These are phyloP conservation scores for Scaeva pyrastri DNA, from an alignment of 2,888 invertebrate species.

Conservation along the genomic window DNA sequence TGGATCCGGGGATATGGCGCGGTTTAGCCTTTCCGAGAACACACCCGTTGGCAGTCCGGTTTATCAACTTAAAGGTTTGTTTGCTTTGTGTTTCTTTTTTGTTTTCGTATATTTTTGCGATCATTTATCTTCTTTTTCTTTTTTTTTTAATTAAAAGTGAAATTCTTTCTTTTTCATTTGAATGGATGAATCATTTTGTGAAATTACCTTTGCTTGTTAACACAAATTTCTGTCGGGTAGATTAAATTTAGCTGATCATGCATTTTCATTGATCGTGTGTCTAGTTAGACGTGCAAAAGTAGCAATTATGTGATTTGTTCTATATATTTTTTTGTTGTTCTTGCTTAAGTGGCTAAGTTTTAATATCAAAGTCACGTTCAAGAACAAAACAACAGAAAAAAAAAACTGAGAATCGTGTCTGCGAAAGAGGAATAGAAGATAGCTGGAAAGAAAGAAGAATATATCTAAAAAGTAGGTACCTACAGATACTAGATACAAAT, in stretches of 20 bases:
- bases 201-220: neutral
- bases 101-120: neutral
- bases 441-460: slow-evolving; percentile 11
- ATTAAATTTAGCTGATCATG: slow-evolving; percentile 7
- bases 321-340: slow-evolving; percentile 18
- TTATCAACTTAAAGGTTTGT: slow-evolving; percentile 89
- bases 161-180: slow-evolving; percentile 29
- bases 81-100: neutral
- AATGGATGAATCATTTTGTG: slow-evolving; percentile 35
- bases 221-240: neutral
- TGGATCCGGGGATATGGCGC: slow-evolving; percentile 90
- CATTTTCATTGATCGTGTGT: slow-evolving; percentile 17
- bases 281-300: slow-evolving; percentile 42
- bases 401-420: neutral
- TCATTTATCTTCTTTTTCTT: slow-evolving; percentile 24
- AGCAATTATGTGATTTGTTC: slow-evolving; percentile 20
- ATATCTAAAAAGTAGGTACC: neutral
- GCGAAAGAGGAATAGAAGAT: neutral
- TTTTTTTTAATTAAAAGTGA: slow-evolving; percentile 51
- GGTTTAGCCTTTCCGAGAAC: slow-evolving; percentile 89
- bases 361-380: slow-evolving; percentile 69
- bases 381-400: slow-evolving; percentile 43
- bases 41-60: slow-evolving; percentile 90
- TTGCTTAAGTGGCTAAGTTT: slow-evolving; percentile 21
- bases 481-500: no score